Base-by-base conservation (phyloP, 2,888 invertebrate species). In the Lithophane ornitopus region DNA sequence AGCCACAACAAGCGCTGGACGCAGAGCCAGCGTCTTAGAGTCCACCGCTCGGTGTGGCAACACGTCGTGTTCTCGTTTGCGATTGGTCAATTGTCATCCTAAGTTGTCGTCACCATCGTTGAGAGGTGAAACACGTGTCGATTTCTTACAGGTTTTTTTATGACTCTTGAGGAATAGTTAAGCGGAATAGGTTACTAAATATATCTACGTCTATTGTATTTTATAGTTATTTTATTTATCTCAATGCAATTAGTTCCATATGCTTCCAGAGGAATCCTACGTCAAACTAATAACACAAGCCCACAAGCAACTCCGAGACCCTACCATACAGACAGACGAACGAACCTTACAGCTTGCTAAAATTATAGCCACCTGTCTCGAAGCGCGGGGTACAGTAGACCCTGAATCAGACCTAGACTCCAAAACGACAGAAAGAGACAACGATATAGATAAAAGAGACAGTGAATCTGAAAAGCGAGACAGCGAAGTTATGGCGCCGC, bases 401-500 rank as follows among this genome's bases (percentile, higher is more conserved):
- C 83, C 88, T 0, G 94, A 93, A 54, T 89, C 91, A 0, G 87
- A 87, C 19, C n/a, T 85, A 19, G 88, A 88, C 19, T 84, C 87
- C 1, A 88, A 88, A 28, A 87, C 80, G 0, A 85, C 88, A 56
- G 87, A 85, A 6, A 78, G 84, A 58, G 78, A 80, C 28, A 81
- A 59, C 44, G 87, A 87, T 71, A 9, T 70, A 63, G 74, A 89
- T 65, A 74, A 87, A 73, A 77, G 89, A 85, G 71, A 89, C 63
- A 80, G 84, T 3, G 79, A 69, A 19, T 56, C 8, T 58, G 80
- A 80, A n/a, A 80, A 62, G 22, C 41, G 70, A 63, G 89, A 90
- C 41, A 87, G 83, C 4, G 92, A 93, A 77, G 89, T 93, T 0
- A 95, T 95, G 95, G 95, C 94, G 0, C 95, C 95, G 0, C 95